Evolutionary conservation across 2,113 vertebrate genomes (phyloP).

Genomic region (Pionites leucogaster): DNA sequence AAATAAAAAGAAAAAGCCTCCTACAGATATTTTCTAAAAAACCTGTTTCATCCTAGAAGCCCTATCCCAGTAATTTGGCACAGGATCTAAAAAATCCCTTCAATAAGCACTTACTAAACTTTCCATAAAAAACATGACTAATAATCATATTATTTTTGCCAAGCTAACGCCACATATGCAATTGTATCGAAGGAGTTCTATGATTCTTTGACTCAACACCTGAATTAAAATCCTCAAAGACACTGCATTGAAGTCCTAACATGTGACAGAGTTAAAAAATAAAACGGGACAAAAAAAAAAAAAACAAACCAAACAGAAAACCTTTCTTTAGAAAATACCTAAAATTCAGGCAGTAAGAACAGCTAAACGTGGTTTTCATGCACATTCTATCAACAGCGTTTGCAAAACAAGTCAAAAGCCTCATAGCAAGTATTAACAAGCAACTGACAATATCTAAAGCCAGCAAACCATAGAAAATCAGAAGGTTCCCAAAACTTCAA

Average conservation of each 20-base stretch:
- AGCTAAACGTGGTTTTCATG: background rate
- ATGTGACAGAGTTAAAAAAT: background rate
- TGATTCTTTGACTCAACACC: too few relatives aligned
- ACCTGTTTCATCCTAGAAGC: background rate
- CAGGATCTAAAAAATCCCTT: background rate
- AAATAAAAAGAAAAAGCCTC: background rate
- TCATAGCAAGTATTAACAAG: background rate
- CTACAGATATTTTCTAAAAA: background rate
- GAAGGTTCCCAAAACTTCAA: background rate
- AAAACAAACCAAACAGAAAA: background rate
- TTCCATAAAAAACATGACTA: background rate
- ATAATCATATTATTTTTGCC: background rate
- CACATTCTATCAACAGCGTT: background rate
- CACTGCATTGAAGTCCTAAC: background rate
- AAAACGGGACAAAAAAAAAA: background rate
- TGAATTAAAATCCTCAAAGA: background rate
- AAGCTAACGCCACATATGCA: background rate
- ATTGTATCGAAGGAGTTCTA: background rate
- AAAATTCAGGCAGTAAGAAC: background rate
- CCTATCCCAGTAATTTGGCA: background rate
- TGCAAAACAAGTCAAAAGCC: background rate
- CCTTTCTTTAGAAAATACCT: background rate
- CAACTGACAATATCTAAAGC: background rate
- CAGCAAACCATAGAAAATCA: background rate
- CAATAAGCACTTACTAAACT: background rate